A percentile compares a stretch with the other conserved stretches of the same genome.
Evolutionary conservation across 2,797 vertebrate genomes (phyloP).

Genomic region (Buceros bicornis): DNA sequence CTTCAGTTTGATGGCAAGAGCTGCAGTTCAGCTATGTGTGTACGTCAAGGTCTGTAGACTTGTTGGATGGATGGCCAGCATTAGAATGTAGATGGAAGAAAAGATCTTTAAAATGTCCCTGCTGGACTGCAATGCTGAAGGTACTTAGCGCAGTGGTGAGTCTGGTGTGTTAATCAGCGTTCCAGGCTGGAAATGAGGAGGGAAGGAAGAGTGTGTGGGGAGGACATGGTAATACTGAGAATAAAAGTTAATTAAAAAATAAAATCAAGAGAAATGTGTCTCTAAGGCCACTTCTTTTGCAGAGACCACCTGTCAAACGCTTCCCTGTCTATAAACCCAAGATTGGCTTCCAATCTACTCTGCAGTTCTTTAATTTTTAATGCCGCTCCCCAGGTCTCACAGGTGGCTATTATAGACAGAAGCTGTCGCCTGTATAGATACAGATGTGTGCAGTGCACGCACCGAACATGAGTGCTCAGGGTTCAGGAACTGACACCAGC

Average conservation of each 20-base stretch:
- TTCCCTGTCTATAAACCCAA: slow-evolving; percentile 79
- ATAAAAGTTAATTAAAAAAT: slow-evolving; percentile 88
- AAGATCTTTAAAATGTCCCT: background rate
- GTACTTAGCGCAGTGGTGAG: background rate
- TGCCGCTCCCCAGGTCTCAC: slow-evolving; percentile 75
- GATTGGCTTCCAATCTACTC: slow-evolving; percentile 71
- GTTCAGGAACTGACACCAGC: background rate
- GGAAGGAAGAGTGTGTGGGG: background rate
- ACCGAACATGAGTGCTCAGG: slow-evolving; percentile 24
- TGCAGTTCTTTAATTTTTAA: slow-evolving; percentile 83
- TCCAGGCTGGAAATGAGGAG: slow-evolving; percentile 40
- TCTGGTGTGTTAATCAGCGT: slow-evolving; percentile 56
- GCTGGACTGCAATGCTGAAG: background rate
- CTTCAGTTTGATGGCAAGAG: slow-evolving; percentile 23
- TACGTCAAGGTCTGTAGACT: background rate
- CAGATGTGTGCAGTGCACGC: slow-evolving; percentile 42
- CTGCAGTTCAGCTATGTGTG: background rate
- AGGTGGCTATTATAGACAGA: slow-evolving; percentile 71
- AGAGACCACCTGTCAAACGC: slow-evolving; percentile 83
- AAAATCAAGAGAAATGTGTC: slow-evolving; percentile 85
- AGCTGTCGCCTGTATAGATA: slow-evolving; percentile 65
- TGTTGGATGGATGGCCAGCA: background rate
- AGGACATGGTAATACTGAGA: slow-evolving; percentile 73
- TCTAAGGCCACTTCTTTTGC: slow-evolving; percentile 79
- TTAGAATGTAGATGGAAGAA: background rate